Conservation (phyloP, 2,888 invertebrate genomes). For the Acrobasis suavella region DNA sequence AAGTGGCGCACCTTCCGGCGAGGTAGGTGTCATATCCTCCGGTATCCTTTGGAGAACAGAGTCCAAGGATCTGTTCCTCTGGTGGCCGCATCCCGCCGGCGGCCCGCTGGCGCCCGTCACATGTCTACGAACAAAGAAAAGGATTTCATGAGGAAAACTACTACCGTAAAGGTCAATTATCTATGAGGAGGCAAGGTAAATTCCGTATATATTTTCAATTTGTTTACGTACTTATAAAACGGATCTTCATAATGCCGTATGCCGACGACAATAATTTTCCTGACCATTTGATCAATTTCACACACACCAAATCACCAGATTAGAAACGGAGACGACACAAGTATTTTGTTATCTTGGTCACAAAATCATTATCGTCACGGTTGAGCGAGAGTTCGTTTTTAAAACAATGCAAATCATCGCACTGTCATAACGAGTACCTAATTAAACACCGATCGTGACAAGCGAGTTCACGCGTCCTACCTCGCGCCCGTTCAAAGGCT, state of each 20-base stretch:
- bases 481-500: constrained; percentile 50
- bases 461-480: constrained; percentile 54
- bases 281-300: constrained; percentile 65
- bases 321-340: constrained; percentile 24
- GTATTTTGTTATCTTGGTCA: constrained; percentile 54
- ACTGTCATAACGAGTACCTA: constrained; percentile 56
- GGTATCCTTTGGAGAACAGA: constrained; percentile 95
- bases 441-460: constrained; percentile 41
- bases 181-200: constrained; percentile 33
- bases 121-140: constrained; percentile 69
- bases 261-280: constrained; percentile 74
- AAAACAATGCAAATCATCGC: constrained; percentile 58
- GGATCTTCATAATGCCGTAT: constrained; percentile 76
- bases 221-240: constrained; percentile 68
- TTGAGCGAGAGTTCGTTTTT: constrained; percentile 49
- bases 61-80: constrained; percentile 94
- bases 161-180: constrained; percentile 24
- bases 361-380: constrained; percentile 56
- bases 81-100: constrained; percentile 86
- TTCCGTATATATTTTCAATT: constrained; percentile 26
- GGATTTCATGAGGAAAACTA: constrained; percentile 36
- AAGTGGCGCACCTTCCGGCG: constrained; percentile 70
- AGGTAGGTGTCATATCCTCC: constrained; percentile 87
- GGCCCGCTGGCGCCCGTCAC: constrained; percentile 74
- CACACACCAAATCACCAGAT: constrained; percentile 53